Conservation (phyloP, 1,140 invertebrate genomes). For the Acromyrmex echinatior region DNA sequence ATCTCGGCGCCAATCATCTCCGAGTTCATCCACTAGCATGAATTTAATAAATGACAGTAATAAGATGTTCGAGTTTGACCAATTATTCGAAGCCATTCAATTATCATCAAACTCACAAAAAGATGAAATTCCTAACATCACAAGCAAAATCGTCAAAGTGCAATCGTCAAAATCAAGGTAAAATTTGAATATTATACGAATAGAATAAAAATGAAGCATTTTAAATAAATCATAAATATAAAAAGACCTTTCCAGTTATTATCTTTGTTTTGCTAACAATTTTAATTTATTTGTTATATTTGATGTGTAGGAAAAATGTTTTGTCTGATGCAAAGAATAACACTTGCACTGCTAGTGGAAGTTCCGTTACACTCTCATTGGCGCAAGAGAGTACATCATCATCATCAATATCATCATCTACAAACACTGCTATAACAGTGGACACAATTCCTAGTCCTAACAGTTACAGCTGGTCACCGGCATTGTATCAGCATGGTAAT, state of each 20-base stretch:
- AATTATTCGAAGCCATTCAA: conserved; percentile 79
- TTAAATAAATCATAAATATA: conserved; percentile 24
- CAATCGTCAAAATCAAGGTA: conserved; percentile 76
- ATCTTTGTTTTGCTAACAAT: neutral
- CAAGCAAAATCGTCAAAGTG: conserved; percentile 40
- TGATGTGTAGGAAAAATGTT: conserved; percentile 74
- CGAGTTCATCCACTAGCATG: conserved; percentile 74
- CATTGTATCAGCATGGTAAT: conserved; percentile 80
- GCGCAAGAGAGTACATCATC: conserved; percentile 74
- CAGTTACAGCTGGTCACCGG: conserved; percentile 82
- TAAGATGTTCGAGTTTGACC: conserved; percentile 80
- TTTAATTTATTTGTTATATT: conserved; percentile 21
- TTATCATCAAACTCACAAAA: conserved; percentile 75
- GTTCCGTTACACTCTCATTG: conserved; percentile 71
- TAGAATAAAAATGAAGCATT: neutral
- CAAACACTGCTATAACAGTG: conserved; percentile 64
- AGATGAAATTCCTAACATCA: conserved; percentile 61
- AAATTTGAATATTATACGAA: conserved; percentile 14
- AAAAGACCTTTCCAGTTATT: conserved; percentile 26
- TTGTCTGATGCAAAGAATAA: conserved; percentile 70
- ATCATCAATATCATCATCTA: conserved; percentile 56
- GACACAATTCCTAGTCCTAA: conserved; percentile 77
- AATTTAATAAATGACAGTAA: conserved; percentile 75
- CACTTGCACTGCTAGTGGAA: conserved; percentile 62
- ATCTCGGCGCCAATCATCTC: conserved; percentile 79